Evolutionary conservation across 2,113 vertebrate species (phyloP).

Genomic region (Emydocephalus ijimae): DNA sequence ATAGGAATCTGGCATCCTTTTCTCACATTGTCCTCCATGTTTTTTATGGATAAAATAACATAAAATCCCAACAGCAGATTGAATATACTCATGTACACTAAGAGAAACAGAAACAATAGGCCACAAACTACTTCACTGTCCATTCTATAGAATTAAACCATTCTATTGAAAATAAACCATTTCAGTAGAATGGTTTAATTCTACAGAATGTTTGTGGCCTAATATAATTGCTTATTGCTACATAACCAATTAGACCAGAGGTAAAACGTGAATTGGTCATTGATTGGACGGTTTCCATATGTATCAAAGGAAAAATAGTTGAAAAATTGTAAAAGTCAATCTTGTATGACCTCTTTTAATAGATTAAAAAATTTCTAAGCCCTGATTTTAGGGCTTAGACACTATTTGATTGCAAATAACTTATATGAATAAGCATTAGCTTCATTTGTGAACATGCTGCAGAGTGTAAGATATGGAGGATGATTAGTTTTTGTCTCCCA

Average conservation of each 20-base stretch:
- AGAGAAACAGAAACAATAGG: neutral
- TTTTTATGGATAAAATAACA: neutral
- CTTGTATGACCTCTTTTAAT: neutral
- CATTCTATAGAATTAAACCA: neutral
- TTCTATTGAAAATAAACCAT: neutral
- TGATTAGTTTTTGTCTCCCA: neutral
- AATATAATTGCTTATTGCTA: neutral
- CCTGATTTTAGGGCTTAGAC: neutral
- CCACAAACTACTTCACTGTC: neutral
- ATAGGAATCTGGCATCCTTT: neutral
- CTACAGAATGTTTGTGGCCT: neutral
- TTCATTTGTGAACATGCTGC: neutral
- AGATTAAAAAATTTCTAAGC: neutral
- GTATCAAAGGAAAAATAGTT: neutral
- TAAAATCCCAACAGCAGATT: neutral
- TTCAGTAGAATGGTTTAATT: neutral
- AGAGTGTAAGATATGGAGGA: neutral
- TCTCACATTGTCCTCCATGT: neutral
- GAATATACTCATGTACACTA: neutral
- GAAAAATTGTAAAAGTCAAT: neutral
- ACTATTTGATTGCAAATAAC: neutral
- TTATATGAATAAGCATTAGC: neutral
- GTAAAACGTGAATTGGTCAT: neutral
- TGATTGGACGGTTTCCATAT: neutral
- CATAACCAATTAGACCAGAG: neutral